Evolutionary conservation across 1,140 invertebrate genomes (phyloP).

Genomic region (Saccostrea cuccullata): DNA sequence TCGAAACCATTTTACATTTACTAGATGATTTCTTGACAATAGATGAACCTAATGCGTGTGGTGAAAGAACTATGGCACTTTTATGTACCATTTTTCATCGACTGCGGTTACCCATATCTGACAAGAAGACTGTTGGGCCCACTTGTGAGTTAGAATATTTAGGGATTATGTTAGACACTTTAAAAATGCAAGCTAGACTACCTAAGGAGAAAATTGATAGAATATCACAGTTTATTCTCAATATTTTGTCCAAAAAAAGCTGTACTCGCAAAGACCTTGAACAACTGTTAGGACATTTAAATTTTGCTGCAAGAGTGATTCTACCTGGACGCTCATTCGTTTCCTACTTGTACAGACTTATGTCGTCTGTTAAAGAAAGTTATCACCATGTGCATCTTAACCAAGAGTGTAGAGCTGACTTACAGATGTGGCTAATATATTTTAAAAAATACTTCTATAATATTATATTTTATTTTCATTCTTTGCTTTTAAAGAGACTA

Average conservation of each 20-base stretch:
- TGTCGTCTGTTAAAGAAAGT: slow-evolving; percentile 12
- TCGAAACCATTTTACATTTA: slow-evolving; percentile 39
- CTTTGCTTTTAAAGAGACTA: too few species aligned
- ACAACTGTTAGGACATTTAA: too few species aligned
- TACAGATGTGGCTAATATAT: not conserved
- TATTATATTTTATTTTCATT: too few species aligned
- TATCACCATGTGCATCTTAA: slow-evolving; percentile 13
- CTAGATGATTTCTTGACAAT: slow-evolving; percentile 44
- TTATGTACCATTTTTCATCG: slow-evolving; percentile 3
- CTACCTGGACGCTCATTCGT: not conserved
- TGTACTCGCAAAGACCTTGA: too few species aligned
- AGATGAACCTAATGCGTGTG: not conserved
- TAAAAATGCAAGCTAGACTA: not conserved
- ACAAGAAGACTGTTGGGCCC: not conserved
- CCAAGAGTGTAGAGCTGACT: not conserved
- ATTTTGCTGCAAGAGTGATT: not conserved
- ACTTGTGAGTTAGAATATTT: slow-evolving; percentile 16
- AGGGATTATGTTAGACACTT: slow-evolving; percentile 3
- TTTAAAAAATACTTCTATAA: too few species aligned
- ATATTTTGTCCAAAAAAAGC: not conserved
- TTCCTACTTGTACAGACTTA: slow-evolving; percentile 8
- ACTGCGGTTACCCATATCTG: not conserved
- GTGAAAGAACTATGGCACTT: slow-evolving; percentile 19
- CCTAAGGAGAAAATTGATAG: not conserved
- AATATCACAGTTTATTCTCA: not conserved